Evolutionary conservation across 2,888 invertebrate species (phyloP), one percentile per base, ranked within the genome.

Genomic region (Caprella mutica): DNA sequence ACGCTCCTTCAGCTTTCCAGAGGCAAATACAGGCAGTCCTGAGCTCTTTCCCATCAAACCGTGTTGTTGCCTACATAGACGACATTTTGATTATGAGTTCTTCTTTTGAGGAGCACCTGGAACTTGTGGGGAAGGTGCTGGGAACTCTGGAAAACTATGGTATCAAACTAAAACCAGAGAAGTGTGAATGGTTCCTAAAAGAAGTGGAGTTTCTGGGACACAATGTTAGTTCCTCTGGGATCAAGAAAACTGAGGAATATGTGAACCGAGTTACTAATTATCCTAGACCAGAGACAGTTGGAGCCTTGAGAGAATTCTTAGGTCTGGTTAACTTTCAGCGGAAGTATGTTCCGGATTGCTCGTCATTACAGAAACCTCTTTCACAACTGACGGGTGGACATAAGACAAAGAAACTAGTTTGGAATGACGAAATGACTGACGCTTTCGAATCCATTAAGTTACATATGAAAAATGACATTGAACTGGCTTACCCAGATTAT

Each of bases 161-260:
- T 14, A 29, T 48, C 4, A 51, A 29, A 51, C 21, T 30, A 35
- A 30, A 51, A 9, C 51, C 51, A 8, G 19, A 5, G 3, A 51
- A 51, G 33, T 51, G 33, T 51, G 51, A 30, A 26, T 51, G 51
- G 51, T 51, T 51, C 23, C 8, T n/a, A n/a, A 24, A 23, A n/a
- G 6, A 51, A 24, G 29, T 29, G 2, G n/a, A 51, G 4, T 51
- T 26, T 24, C 33, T 51, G 19, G 51, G 51, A 12, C 51, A 51
- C 23, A 3, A 30, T 30, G 30, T 51, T 17, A 51, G 51, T 19
- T 9, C 14, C 30, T 51, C 51, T 30, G 51, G 51, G 2, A 17
- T 51, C 19, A n/a, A 33, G 51, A 51, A 51, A 6, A 19, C 33
- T 12, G 30, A 12, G 12, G 23, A 29, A 19, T 51, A 51, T 29